Base-by-base conservation (phyloP, 1,140 invertebrate genomes). In the Pararge aegeria region DNA sequence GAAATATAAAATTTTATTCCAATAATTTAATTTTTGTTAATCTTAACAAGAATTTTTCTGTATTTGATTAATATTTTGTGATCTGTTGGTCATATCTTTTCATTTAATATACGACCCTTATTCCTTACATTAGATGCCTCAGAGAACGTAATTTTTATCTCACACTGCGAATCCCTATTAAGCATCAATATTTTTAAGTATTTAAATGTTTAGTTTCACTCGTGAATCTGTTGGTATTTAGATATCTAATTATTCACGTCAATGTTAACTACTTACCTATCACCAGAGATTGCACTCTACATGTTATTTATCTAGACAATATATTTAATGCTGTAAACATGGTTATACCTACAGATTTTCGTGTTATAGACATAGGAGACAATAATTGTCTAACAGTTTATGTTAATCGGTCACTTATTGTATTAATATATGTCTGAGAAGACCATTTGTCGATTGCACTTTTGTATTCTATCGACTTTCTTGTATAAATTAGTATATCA, bases 401-500 rank as follows among this genome's bases (percentile, higher is more conserved):
- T 61, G 30, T 52, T 52, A 59, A 34, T 55, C 55, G 48, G 55
- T 62, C 64, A 66, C 55, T 58, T 48, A 63, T 53, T 34, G 42
- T 60, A 54, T 46, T 42, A 24, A 21, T 56, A 16, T 56, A 24
- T 19, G 42, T 46, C 29, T 49, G 19, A 59, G 50, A 20, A 54
- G 34, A 58, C 52, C n/a, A n/a, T 40, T 54, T 21, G 68, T 76
- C 67, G 68, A 64, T 70, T 71, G 73, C 76, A 81, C 70, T 55
- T 60, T 61, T 44, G 54, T 58, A 66, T 53, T 63, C 53, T 72
- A 68, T 68, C 61, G 68, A 72, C 58, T 70, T 75, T 73, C 46
- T 80, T 82, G 75, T 82, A 78, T 82, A 78, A 80, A 34, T 7
- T 37, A 73, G 63, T 73, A 73, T 67, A 69, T 77, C 70, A 80